phyloP scores from a whole-genome alignment of 2,797 vertebrate genomes.

The Mormyrus hasselquistii region DNA sequence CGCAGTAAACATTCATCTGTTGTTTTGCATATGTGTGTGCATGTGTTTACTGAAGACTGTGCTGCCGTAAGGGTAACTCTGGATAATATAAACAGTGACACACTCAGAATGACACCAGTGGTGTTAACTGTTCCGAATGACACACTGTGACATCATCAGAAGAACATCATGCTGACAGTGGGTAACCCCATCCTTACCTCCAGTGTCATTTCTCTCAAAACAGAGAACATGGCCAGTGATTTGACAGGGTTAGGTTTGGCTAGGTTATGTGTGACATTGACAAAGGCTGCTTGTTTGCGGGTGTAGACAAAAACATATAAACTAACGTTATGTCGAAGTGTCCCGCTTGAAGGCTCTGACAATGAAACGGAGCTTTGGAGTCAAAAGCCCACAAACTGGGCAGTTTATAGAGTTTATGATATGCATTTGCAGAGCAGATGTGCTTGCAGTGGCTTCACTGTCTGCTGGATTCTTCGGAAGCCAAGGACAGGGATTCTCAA shows the following conservation, averaged over 20 bases:
- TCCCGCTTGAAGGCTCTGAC: neutral
- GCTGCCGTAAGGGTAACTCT: neutral
- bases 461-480: neutral
- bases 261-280: neutral
- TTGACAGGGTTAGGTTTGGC: neutral
- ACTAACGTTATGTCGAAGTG: neutral
- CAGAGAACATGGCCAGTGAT: neutral
- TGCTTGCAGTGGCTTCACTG: neutral
- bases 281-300: neutral
- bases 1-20: neutral
- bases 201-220: neutral
- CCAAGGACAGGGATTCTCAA: neutral
- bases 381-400: neutral
- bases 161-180: neutral
- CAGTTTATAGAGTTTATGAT: neutral
- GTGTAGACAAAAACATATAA: neutral
- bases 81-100: slow-evolving; percentile 7
- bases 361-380: neutral
- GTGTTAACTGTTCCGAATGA: neutral
- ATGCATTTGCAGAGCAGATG: neutral
- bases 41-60: neutral
- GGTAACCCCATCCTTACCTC: neutral
- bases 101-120: neutral
- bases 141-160: neutral
- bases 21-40: neutral